Evolutionary conservation across 2,797 vertebrate species (phyloP), one percentile per base, ranked within the genome.

Genomic region (Pseudochirops corinnae): DNA sequence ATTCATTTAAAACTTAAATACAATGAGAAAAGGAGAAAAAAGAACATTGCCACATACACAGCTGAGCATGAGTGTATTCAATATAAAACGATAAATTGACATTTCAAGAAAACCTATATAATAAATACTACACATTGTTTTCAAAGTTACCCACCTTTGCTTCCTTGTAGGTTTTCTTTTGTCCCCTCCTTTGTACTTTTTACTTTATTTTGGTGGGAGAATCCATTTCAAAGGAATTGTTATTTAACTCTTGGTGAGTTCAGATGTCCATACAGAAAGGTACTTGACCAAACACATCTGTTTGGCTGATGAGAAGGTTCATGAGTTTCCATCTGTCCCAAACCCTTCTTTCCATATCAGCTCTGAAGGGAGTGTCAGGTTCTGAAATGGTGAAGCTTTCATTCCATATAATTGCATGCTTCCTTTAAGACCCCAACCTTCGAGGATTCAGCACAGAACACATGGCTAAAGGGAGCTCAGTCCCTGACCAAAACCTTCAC

Each of bases 161-260:
- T 58, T 58, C 57, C 57, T 58, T 58, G 57, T 28, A 58, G 21
- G 57, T 58, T 58, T 28, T 58, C 57, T 58, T 58, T 58, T 58
- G 26, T 28, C 28, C 26, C 26, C 26, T 58, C 7, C 26, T 60
- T 28, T 60, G 11, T 31, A 60, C 29, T 60, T 60, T 60, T 60
- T 60, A 29, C 58, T 60, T 58, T 60, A 60, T 60, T 60, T 60
- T 60, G 9, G 28, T 9, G 31, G 7, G 21, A 60, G 13, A 55
- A 56, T n/a, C 5, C 56, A 55, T 53, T 94, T 56, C 16, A 95
- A 92, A 21, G 11, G 92, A 93, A 95, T 55, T 46, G 50, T 56
- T 94, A 91, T 93, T 55, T 91, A 97, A 94, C 90, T 46, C 11
- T 55, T 92, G 57, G 57, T 29, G 82, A 50, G 26, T 93, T 94